Base-by-base conservation (phyloP, 2,113 vertebrate species). In the Alouatta palliata region DNA sequence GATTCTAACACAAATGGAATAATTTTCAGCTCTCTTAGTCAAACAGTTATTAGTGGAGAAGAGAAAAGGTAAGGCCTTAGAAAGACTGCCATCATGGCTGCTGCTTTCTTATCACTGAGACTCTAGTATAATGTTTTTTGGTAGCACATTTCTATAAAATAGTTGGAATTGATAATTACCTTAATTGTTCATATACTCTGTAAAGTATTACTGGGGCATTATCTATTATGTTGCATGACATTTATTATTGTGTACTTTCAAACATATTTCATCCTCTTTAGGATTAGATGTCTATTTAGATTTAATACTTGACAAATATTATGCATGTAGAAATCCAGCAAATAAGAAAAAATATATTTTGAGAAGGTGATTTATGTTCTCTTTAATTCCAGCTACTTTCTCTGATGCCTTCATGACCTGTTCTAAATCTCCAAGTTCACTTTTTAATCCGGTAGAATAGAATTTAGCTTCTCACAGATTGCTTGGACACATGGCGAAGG, bases 21-120 rank as follows among this genome's bases (percentile, higher is more conserved):
- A 97, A 97, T 98, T 98, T 97, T 98, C 98, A 97, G 94, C 94
- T 97, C 86, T 96, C 97, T 89, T 82, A 95, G 95, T 97, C 82
- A 91, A 96, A 97, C 43, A 90, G 96, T 97, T 70, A 92, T 84
- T 56, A 54, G 52, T 20, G 23, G 54, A 75, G 93, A 56, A 91
- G 94, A 94, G 91, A 93, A 89, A 92, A 96, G 47, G 84, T 75
- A 87, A 76, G 92, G 49, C 82, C 84, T 92, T 6, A 49, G 47
- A 70, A 79, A 90, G 40, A 43, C 17, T 56, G n/a, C 17, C 54
- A 61, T 45, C 1, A 25, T 30, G 86, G 61, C 16, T 80, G 47
- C 45, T 19, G 23, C 47, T 88, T 90, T 90, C 45, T 64, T 61
- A 85, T 61, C 64, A 64, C 75, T 96, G 90, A 82, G 52, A 40